Percentiles rank a stretch among this genome's conserved stretches.
These are phyloP conservation scores for Scaptodrosophila latifasciaeformis DNA, from an alignment of 2,888 invertebrate genomes.

Conservation along the genomic window DNA sequence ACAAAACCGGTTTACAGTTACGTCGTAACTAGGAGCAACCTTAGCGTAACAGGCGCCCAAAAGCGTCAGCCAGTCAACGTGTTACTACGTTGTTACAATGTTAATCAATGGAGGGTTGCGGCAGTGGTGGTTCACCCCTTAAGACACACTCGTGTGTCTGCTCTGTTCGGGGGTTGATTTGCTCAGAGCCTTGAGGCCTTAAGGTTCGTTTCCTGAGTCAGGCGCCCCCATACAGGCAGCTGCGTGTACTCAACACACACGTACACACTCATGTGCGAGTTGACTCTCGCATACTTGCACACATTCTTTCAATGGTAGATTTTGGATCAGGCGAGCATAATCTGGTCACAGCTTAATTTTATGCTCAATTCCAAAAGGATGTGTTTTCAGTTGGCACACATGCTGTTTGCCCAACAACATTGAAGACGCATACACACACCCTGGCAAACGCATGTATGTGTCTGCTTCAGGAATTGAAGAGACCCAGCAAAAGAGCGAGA, in stretches of 20 bases:
- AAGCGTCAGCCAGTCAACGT: constrained; percentile 12
- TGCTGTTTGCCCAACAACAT: neutral
- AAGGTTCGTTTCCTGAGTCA: constrained; percentile 43
- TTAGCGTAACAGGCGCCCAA: constrained; percentile 71
- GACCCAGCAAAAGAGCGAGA: too few relatives aligned
- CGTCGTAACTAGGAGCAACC: constrained; percentile 75
- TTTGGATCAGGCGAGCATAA: constrained; percentile 61
- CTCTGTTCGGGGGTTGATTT: constrained; percentile 13
- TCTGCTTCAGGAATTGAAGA: neutral
- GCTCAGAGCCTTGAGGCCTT: constrained; percentile 26
- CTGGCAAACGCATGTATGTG: neutral
- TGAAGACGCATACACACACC: constrained; percentile 10
- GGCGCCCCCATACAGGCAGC: too few relatives aligned
- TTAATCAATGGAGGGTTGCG: neutral
- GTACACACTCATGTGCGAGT: constrained; percentile 32
- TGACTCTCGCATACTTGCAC: constrained; percentile 50
- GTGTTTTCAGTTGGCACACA: neutral
- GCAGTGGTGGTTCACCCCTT: neutral
- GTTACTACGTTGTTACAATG: constrained; percentile 71
- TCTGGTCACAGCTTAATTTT: constrained; percentile 28
- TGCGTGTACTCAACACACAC: constrained; percentile 4
- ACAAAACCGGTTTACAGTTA: constrained; percentile 70
- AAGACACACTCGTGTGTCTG: neutral
- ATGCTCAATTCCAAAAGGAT: constrained; percentile 5
- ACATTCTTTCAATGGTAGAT: constrained; percentile 70